Evolutionary conservation across 1,140 invertebrate genomes (phyloP).

Genomic region (Solen grandis): DNA sequence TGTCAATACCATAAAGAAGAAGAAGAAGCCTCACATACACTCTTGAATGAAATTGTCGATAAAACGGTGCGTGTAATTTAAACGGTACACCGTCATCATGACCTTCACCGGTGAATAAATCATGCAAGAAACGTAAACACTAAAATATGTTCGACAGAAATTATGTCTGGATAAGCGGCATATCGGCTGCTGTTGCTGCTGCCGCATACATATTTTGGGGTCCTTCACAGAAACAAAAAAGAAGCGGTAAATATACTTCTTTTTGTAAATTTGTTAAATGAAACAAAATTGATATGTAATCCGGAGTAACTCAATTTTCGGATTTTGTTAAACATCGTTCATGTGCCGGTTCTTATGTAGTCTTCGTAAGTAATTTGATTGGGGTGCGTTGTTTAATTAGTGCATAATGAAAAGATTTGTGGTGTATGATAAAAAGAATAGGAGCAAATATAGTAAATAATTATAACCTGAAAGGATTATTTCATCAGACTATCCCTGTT

Average conservation of each 20-base stretch:
- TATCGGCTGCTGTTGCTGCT: conserved; percentile 30
- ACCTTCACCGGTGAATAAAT: not conserved
- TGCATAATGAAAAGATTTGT: not conserved
- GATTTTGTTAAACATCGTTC: not conserved
- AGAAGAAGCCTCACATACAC: too few species aligned
- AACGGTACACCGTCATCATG: too few species aligned
- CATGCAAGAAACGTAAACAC: not conserved
- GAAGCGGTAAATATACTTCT: conserved; percentile 29
- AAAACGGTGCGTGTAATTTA: too few species aligned
- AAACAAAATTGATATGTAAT: not conserved
- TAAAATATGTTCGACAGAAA: conserved; percentile 39
- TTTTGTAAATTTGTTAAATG: not conserved
- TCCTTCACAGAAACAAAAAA: conserved; percentile 38
- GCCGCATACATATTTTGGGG: conserved; percentile 47
- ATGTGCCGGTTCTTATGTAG: not conserved
- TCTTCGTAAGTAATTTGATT: not conserved
- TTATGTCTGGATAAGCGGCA: conserved; percentile 2
- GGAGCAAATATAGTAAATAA: too few species aligned
- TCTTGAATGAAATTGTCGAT: too few species aligned
- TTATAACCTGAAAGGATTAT: too few species aligned
- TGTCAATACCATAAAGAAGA: too few species aligned
- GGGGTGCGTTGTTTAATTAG: not conserved
- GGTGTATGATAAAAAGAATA: too few species aligned
- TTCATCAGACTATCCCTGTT: too few species aligned
- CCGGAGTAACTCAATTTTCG: not conserved